A percentile compares a stretch with the other conserved stretches of the same genome.
These are phyloP conservation scores for Itoplectis maculator DNA, from an alignment of 2,888 invertebrate genomes.

Conservation along the genomic window DNA sequence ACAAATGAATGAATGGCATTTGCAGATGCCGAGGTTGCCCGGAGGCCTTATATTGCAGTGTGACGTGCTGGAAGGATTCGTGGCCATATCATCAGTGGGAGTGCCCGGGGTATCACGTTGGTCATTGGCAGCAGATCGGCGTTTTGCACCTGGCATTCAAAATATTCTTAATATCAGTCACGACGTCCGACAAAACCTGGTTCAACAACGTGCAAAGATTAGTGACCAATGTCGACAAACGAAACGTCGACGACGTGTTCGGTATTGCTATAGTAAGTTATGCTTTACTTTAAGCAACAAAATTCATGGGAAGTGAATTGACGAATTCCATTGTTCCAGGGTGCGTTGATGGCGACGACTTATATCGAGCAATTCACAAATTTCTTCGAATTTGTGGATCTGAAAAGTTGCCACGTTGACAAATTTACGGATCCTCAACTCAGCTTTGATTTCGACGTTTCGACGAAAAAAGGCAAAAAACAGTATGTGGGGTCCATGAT, in stretches of 20 bases:
- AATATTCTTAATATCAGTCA: conserved; percentile 87
- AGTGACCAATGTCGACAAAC: conserved; percentile 90
- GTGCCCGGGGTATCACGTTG: conserved; percentile 88
- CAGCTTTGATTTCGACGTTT: conserved; percentile 72
- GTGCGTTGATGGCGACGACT: conserved; percentile 88
- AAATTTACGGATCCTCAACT: conserved; percentile 75
- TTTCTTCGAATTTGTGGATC: conserved; percentile 87
- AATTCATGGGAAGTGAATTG: too few species aligned
- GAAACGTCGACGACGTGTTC: conserved; percentile 88
- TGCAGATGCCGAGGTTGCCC: conserved; percentile 89
- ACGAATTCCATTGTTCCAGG: conserved; percentile 84
- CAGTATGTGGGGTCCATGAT: conserved; percentile 89
- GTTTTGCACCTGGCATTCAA: conserved; percentile 92
- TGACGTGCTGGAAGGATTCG: conserved; percentile 87
- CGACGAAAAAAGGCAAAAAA: conserved; percentile 74
- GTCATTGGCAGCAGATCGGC: conserved; percentile 90
- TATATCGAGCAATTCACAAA: conserved; percentile 89
- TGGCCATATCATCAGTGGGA: conserved; percentile 90
- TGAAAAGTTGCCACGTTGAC: conserved; percentile 76
- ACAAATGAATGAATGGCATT: conserved; percentile 46
- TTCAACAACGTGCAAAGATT: conserved; percentile 90
- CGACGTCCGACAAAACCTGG: conserved; percentile 83
- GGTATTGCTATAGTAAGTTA: conserved; percentile 90
- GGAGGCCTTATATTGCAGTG: conserved; percentile 89
- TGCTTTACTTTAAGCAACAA: not conserved